phyloP scores from a whole-genome alignment of 2,797 vertebrate genomes.

The Tarsius wallacei region DNA sequence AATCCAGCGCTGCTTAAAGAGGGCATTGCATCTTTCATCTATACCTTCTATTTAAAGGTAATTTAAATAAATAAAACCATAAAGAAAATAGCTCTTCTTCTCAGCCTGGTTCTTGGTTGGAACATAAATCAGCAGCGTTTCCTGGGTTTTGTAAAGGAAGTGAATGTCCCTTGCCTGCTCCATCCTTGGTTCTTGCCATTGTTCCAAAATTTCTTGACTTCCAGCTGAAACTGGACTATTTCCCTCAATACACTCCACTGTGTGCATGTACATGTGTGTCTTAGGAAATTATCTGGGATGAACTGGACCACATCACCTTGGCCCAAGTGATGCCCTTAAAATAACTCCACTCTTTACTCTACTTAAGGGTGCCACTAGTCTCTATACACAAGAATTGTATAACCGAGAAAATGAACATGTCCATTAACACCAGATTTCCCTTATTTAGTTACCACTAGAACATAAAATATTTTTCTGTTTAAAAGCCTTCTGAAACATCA shows the following conservation, averaged over 20 bases:
- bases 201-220: neutral
- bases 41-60: neutral
- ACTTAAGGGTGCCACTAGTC: neutral
- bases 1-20: neutral
- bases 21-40: neutral
- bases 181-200: neutral
- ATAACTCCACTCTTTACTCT: neutral
- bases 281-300: slow-evolving; percentile 19
- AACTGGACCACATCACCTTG: neutral
- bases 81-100: neutral
- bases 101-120: neutral
- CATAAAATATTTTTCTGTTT: slow-evolving; percentile 55
- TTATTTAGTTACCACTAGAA: slow-evolving; percentile 41
- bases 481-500: slow-evolving; percentile 8
- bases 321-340: slow-evolving; percentile 35
- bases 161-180: neutral
- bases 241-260: slow-evolving; percentile 3
- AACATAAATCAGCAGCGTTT: neutral
- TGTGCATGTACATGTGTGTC: neutral
- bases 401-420: slow-evolving; percentile 49
- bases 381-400: neutral
- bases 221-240: neutral
- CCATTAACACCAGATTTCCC: slow-evolving; percentile 1
- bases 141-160: neutral
- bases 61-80: neutral